Evolutionary conservation across 2,888 invertebrate genomes (phyloP).

Genomic region (Argyresthia albistria): DNA sequence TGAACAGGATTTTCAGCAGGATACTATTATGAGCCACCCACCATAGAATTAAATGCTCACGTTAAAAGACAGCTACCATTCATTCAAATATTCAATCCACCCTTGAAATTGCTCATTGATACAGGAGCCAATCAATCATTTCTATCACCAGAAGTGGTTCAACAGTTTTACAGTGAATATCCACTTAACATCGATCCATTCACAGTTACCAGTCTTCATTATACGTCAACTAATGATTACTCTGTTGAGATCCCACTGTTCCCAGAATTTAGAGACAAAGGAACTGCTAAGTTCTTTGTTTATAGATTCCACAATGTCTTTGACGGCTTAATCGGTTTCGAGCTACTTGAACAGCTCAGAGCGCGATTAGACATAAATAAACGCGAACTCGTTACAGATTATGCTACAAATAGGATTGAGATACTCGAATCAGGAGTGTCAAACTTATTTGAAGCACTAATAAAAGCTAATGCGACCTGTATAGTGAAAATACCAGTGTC

Average conservation of each 20-base stretch:
- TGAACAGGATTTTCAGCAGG: no score
- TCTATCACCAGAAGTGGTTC: constrained; percentile 9
- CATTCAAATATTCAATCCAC: constrained; percentile 9
- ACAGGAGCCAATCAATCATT: constrained; percentile 13
- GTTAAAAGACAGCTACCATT: constrained; percentile 10
- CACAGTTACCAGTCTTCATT: constrained; percentile 8
- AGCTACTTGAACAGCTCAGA: neutral
- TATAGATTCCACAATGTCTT: neutral
- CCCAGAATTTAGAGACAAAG: constrained; percentile 2
- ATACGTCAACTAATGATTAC: constrained; percentile 1
- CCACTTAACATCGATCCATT: constrained; percentile 12
- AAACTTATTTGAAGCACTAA: no score
- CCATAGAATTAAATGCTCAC: constrained; percentile 12
- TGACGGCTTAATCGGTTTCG: neutral
- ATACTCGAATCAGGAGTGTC: no score
- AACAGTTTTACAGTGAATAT: constrained; percentile 6
- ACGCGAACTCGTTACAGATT: no score
- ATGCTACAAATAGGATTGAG: no score
- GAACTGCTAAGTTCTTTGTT: neutral
- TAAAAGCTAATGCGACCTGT: no score
- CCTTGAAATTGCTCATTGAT: constrained; percentile 11
- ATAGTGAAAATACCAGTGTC: no score
- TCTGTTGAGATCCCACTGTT: constrained; percentile 6
- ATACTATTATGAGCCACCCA: neutral
- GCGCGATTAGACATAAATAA: neutral